Conservation (phyloP, 2,888 invertebrate species). For the Drosophila subquinaria region DNA sequence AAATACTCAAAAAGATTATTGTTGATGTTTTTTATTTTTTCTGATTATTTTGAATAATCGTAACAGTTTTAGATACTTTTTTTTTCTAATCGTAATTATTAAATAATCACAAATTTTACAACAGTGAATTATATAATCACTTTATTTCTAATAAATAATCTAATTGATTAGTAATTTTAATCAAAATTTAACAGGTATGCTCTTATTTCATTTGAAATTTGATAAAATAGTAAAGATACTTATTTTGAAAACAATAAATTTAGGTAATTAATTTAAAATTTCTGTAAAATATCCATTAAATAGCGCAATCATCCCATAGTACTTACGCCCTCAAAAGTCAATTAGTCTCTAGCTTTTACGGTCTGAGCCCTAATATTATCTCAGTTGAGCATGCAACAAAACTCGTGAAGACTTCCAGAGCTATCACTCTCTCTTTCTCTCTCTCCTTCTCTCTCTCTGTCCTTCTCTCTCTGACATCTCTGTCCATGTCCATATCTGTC, state of each 20-base stretch:
- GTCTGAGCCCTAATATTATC: conserved; percentile 37
- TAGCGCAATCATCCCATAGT: conserved; percentile 17
- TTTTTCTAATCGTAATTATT: no score
- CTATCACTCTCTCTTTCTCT: neutral
- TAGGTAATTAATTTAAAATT: neutral
- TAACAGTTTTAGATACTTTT: no score
- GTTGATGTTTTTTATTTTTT: no score
- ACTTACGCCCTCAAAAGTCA: conserved; percentile 47
- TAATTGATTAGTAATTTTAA: no score
- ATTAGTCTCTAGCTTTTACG: conserved; percentile 39
- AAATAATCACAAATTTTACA: no score
- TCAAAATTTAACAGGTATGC: no score
- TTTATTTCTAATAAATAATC: no score
- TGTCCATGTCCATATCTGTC: conserved; percentile 36
- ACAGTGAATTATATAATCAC: no score
- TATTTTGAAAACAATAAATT: neutral
- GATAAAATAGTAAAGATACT: no score
- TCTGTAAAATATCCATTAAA: neutral
- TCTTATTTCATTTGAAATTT: no score
- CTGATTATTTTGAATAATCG: no score
- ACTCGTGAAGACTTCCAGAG: conserved; percentile 20
- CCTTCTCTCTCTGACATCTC: neutral
- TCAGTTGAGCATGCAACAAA: conserved; percentile 53
- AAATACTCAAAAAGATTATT: no score
- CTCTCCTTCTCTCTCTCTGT: neutral